A percentile compares a stretch with the other conserved stretches of the same genome.
phyloP scores from a whole-genome alignment of 2,888 invertebrate species.

The Cryptocephalus primarius region DNA sequence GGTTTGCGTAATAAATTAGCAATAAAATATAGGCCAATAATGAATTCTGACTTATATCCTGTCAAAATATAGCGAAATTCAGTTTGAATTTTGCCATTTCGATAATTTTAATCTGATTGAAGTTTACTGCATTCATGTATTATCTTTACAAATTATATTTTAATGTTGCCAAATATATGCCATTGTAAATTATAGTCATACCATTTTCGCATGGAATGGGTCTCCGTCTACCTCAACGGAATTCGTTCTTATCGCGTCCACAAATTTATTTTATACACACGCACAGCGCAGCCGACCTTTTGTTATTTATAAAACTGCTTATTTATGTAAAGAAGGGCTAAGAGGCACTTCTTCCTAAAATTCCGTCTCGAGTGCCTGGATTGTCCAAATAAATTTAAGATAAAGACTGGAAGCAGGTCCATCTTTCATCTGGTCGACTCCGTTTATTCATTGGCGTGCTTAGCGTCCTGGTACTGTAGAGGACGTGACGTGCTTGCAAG shows the following conservation, averaged over 20 bases:
- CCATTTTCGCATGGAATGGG: neutral
- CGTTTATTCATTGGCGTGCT: conserved; percentile 7
- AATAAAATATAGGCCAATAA: too few species aligned
- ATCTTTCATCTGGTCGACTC: conserved; percentile 7
- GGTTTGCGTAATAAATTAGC: too few species aligned
- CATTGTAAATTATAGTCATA: too few species aligned
- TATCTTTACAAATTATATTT: too few species aligned
- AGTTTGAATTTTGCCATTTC: too few species aligned
- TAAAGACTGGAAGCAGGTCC: neutral
- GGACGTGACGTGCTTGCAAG: conserved; percentile 7
- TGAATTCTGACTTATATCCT: too few species aligned
- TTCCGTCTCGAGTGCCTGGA: conserved; percentile 3
- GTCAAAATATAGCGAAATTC: too few species aligned
- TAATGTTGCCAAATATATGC: too few species aligned
- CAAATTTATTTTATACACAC: neutral
- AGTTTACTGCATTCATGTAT: too few species aligned
- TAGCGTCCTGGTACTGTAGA: conserved; percentile 6
- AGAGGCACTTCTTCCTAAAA: conserved; percentile 10
- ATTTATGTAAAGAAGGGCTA: conserved; percentile 11
- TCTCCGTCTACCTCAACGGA: neutral
- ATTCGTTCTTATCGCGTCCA: neutral
- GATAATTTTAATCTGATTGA: too few species aligned
- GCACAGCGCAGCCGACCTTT: conserved; percentile 1
- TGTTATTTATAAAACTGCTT: conserved; percentile 9
- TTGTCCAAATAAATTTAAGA: conserved; percentile 1